Evolutionary conservation across 1,140 invertebrate genomes (phyloP), one percentile per base, ranked within the genome.

Genomic region (Aphelenchoides avenae): DNA sequence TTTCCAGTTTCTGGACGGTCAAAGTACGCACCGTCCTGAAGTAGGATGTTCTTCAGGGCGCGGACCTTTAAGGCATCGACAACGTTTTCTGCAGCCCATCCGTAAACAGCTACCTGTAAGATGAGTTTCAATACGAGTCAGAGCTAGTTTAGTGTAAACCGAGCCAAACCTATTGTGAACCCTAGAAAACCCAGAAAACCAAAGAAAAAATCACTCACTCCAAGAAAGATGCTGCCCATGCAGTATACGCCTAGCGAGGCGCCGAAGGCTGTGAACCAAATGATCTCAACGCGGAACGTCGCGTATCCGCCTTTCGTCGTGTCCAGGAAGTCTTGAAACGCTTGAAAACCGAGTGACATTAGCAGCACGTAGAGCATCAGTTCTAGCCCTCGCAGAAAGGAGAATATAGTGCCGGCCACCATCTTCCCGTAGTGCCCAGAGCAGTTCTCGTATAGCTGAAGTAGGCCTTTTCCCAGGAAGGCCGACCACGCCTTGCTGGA

Each of bases 21-120:
- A 76, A 80, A 83, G 57, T 69, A 83, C 5, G 73, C 49, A 34
- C 81, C 80, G 40, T 81, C 80, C 76, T 81, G 77, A 47, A 73
- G 64, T 11, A 83, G 44, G 64, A 83, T 77, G 20, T 80, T 75
- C 29, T 15, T 26, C 2, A 52, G 59, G 37, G 66, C 65, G 31
- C 44, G 34, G 31, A 57, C 30, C 22, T 68, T 55, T 11, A 67
- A 20, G 0, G 40, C 20, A 13, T 57, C 39, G 2, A 56, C 40
- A 40, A 70, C 64, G 18, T 36, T 43, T 53, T 70, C 67, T 13
- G 57, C 41, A 4, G 43, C 22, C 13, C 24, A 53, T 9, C 61
- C 57, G 13, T 15, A 11, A 5, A 58, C 3, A 6, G 52, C 20
- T 5, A 63, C 27, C 11, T 41, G 39, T 41, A 11, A 36, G n/a